Conservation (phyloP, 2,888 invertebrate genomes). For the Coelinius sp. region DNA sequence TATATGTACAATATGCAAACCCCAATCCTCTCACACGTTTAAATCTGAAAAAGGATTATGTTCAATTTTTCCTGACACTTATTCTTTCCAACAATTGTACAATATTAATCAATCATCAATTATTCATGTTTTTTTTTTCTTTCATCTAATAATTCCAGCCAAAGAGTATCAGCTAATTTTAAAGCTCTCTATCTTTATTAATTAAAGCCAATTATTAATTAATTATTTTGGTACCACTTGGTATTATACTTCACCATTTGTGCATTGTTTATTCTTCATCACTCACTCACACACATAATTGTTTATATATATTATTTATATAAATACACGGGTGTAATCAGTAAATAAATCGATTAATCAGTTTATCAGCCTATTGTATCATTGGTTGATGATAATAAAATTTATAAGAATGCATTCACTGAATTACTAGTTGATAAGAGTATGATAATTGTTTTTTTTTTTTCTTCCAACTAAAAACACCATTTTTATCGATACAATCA, state of each 20-base stretch:
- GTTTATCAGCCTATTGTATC: background rate
- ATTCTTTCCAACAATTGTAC: too few species aligned
- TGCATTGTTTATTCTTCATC: constrained; percentile 13
- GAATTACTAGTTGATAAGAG: constrained; percentile 22
- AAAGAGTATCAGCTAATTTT: constrained; percentile 41
- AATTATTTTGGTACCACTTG: constrained; percentile 28
- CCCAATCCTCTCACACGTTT: constrained; percentile 62
- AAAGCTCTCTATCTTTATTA: constrained; percentile 42
- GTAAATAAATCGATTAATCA: constrained; percentile 10
- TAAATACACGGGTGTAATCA: constrained; percentile 23
- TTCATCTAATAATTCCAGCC: constrained; percentile 31
- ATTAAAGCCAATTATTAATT: constrained; percentile 14
- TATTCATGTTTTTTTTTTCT: constrained; percentile 41
- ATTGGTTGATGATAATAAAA: background rate
- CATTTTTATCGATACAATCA: constrained; percentile 7
- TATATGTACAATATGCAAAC: constrained; percentile 71
- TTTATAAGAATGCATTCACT: constrained; percentile 14
- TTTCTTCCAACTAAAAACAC: background rate
- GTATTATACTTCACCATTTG: constrained; percentile 23
- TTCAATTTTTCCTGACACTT: constrained; percentile 64
- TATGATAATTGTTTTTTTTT: constrained; percentile 15
- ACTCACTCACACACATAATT: constrained; percentile 15
- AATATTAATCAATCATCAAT: constrained; percentile 58
- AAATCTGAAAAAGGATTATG: constrained; percentile 61
- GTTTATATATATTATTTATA: constrained; percentile 24